Evolutionary conservation across 2,888 invertebrate genomes (phyloP), one percentile per base, ranked within the genome.

Genomic region (Petrophora chlorosata): DNA sequence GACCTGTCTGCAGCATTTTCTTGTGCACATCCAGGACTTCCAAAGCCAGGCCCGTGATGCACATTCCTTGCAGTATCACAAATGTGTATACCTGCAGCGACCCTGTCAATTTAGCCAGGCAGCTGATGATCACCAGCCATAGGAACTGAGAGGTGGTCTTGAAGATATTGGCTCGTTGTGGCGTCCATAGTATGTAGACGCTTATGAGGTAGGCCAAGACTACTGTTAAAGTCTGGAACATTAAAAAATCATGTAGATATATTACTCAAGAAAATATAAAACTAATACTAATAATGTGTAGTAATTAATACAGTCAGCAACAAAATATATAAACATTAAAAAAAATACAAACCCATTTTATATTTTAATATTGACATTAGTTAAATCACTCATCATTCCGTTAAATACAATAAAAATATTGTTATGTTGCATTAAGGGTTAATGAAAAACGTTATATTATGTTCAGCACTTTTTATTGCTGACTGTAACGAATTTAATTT

Each of bases 71-170:
- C 0, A 96, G 83, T 0, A 92, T 58, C 10, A 94, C 85, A 76
- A 97, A 95, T 10, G 94, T 92, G 33, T 95, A 93, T n/a, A 96
- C 93, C 79, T 96, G 94, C 26, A 95, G 92, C 0, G 94, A 91
- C 0, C 96, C 96, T 1, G 95, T 92, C 23, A 94, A 90, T 61
- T 95, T 94, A 32, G 96, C 94, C 7, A 95, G 65, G 71, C 94
- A 96, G 59, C 96, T 93, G 12, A 95, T 93, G 19, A 96, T 81
- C 3, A 95, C 87, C 8, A 96, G 82, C 97, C 97, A 98, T 13
- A 95, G 79, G 0, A 92, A 81, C 58, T 94, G 93, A 0, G 97
- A 94, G 5, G 93, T 92, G 36, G 93, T 91, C 26, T 94, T 92
- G 70, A 96, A 94, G 42, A 91, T 83, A 3, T 84, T 82, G 10